Evolutionary conservation across 1,140 invertebrate species (phyloP), one percentile per base, ranked within the genome.

Genomic region (Micrasema minimum): DNA sequence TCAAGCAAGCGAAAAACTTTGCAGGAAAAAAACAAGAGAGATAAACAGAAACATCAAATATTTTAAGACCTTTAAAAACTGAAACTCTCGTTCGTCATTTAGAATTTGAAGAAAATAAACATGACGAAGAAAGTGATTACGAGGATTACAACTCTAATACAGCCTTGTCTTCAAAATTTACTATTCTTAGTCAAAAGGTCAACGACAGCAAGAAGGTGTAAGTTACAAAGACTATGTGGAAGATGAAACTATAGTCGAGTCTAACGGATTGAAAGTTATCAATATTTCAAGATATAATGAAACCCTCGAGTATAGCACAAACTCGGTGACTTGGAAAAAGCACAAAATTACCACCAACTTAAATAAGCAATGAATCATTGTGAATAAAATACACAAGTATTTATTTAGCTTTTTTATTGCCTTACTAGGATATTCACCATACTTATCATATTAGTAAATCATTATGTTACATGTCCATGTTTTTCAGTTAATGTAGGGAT

Each of bases 221-320:
- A 48, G 46, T 20, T 16, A 7, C 46, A 20, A 22, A 20, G 46
- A 48, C 18, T 10, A 20, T 4, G 12, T 55, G n/a, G 23, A 31
- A 31, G 12, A 55, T 12, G 23, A 37, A 55, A 14, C 4, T 1
- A 11, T 31, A 12, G 51, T 55, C 11, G 23, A 37, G 26, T 31
- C 51, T 22, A 55, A 31, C 16, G 31, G 51, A 31, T 26, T 31
- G 9, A 26, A 31, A 55, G 51, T 55, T 12, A 55, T 37, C 23
- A 55, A 55, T 22, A 26, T 55, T 18, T 37, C 6, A 14, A 31
- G 51, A 26, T 31, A 37, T 14, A 37, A 55, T 26, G 51, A 26
- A 55, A 37, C 14, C 10, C 23, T 31, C 1, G 51, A 55, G 26
- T 26, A 55, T 31, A 55, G 51, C 9, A 35, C 26, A 12, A 35